These are phyloP conservation scores for Lithophane socia DNA, from an alignment of 2,888 invertebrate genomes.

Conservation along the genomic window DNA sequence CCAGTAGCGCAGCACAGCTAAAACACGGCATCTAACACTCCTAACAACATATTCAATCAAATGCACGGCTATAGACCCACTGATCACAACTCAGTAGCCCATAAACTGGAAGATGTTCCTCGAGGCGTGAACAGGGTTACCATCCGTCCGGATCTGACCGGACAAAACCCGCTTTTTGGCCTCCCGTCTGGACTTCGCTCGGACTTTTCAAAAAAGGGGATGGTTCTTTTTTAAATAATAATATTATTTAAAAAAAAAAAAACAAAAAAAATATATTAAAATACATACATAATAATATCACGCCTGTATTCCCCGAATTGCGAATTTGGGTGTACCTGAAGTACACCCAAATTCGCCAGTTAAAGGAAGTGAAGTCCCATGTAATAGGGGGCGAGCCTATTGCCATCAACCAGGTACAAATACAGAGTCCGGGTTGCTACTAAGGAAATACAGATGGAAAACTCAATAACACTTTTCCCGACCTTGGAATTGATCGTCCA, in stretches of 20 bases:
- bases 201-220: background rate
- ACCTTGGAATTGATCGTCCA: background rate
- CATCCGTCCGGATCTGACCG: background rate
- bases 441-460: background rate
- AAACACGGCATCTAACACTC: background rate
- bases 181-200: background rate
- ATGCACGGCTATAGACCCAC: slow-evolving; percentile 24
- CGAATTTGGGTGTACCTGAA: too few relatives aligned
- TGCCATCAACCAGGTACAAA: background rate
- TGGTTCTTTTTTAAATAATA: too few relatives aligned
- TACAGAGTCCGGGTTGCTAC: background rate
- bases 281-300: background rate
- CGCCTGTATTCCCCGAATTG: too few relatives aligned
- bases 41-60: slow-evolving; percentile 37
- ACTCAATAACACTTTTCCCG: background rate
- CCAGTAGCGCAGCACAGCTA: background rate
- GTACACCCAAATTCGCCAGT: background rate
- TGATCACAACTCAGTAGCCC: slow-evolving; percentile 45
- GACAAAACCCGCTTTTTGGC: background rate
- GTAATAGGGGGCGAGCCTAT: background rate
- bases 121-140: slow-evolving; percentile 59
- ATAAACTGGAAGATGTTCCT: slow-evolving; percentile 60
- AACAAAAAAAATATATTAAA: too few relatives aligned
- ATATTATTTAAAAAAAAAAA: too few relatives aligned
- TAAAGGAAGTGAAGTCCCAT: background rate